phyloP scores from a whole-genome alignment of 2,797 vertebrate species.

The Oceanodroma leucorhoa region DNA sequence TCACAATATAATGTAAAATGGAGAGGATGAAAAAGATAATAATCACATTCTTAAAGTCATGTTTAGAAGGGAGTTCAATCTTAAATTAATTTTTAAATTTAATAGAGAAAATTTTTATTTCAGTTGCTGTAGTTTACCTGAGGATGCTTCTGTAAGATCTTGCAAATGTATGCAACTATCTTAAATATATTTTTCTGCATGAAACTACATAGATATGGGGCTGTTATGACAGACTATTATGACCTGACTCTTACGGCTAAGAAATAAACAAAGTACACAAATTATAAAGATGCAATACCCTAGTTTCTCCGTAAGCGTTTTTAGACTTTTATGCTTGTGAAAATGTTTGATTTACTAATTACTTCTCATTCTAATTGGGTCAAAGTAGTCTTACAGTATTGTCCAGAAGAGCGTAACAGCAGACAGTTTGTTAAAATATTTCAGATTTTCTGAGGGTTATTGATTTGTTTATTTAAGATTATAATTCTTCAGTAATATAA shows the following conservation, averaged over 20 bases:
- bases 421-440: not conserved
- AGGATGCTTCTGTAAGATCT: not conserved
- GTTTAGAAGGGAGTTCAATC: not conserved
- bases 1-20: not conserved
- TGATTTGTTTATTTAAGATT: not conserved
- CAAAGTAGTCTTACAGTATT: not conserved
- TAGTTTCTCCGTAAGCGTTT: not conserved
- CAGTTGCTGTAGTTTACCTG: not conserved
- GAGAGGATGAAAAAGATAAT: not conserved
- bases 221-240: not conserved
- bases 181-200: not conserved
- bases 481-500: not conserved
- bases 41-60: not conserved
- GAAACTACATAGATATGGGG: not conserved
- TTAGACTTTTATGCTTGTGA: not conserved
- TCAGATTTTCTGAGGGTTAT: not conserved
- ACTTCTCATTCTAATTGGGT: not conserved
- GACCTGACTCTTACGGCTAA: not conserved
- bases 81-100: not conserved
- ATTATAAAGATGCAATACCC: not conserved
- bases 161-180: not conserved
- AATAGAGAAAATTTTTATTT: not conserved
- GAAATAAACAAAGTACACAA: not conserved
- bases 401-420: not conserved
- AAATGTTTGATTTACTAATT: not conserved